phyloP scores from a whole-genome alignment of 2,797 vertebrate species.

The Malacoctenus gilli region DNA sequence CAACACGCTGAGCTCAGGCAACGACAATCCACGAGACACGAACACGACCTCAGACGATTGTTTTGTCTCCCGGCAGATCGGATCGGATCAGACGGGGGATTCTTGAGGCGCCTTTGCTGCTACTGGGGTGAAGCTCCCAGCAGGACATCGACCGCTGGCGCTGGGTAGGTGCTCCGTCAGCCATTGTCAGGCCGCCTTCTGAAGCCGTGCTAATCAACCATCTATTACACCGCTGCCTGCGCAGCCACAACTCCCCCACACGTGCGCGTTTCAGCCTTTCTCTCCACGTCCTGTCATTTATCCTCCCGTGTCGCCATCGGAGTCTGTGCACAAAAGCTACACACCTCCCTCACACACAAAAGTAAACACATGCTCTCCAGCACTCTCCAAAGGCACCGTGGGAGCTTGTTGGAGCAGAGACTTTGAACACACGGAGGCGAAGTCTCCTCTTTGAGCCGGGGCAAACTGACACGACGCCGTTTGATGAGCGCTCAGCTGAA shows the following conservation, averaged over 20 bases:
- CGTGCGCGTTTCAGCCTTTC: constrained; percentile 13
- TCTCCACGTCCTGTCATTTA: constrained; percentile 28
- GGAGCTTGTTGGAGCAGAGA: constrained; percentile 29
- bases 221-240: constrained; percentile 45
- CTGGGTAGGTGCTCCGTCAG: constrained; percentile 38
- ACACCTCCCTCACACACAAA: constrained; percentile 1
- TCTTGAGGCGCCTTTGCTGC: constrained; percentile 9
- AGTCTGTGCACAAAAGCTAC: constrained; percentile 3
- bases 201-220: constrained; percentile 51
- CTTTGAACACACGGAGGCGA: constrained; percentile 47
- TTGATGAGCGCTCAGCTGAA: constrained; percentile 37
- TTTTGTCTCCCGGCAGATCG: constrained; percentile 32
- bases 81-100: constrained; percentile 25
- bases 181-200: constrained; percentile 45
- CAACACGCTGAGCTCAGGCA: constrained; percentile 2
- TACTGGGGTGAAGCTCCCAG: constrained; percentile 29
- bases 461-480: constrained; percentile 27
- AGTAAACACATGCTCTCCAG: constrained; percentile 17
- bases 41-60: constrained; percentile 21
- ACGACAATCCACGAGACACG: constrained; percentile 2
- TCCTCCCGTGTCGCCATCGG: constrained; percentile 25
- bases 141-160: constrained; percentile 10
- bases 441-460: constrained; percentile 39
- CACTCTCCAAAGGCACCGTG: constrained; percentile 37
- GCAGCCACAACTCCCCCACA: constrained; percentile 36